These are phyloP conservation scores for Galbula dea DNA, from an alignment of 2,113 vertebrate species.

Conservation along the genomic window DNA sequence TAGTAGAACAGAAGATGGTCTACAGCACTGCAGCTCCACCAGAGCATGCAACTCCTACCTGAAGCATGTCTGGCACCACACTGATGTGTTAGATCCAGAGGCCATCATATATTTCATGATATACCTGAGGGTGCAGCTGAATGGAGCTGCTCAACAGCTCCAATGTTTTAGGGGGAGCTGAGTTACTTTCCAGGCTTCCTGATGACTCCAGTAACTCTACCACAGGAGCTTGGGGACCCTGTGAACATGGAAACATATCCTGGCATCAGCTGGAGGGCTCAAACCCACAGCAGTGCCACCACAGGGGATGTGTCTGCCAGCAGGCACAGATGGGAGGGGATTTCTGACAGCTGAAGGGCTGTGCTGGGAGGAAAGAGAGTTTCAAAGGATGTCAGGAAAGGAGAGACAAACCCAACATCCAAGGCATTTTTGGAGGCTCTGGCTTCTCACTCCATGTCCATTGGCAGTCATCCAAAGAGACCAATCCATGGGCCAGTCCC, in stretches of 20 bases:
- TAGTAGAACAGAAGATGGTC: not conserved
- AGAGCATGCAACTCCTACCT: not conserved
- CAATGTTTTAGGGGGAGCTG: not conserved
- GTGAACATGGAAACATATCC: not conserved
- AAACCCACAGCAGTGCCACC: not conserved
- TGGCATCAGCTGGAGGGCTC: not conserved
- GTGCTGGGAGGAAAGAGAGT: not conserved
- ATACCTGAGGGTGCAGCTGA: not conserved
- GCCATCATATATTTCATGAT: not conserved
- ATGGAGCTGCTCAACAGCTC: not conserved
- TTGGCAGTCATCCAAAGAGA: not conserved
- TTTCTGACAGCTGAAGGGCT: not conserved
- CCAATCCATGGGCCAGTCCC: not conserved
- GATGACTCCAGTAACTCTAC: not conserved
- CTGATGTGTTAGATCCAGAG: not conserved
- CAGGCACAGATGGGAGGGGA: not conserved
- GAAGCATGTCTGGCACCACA: not conserved
- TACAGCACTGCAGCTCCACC: not conserved
- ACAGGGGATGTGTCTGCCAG: not conserved
- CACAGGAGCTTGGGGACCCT: not conserved
- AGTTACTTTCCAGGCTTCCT: not conserved
- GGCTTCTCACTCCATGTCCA: not conserved
- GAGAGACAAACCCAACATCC: not conserved
- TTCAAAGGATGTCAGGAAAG: not conserved
- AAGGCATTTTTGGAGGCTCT: not conserved